Conservation (phyloP, 2,113 vertebrate genomes). For the Pristiophorus japonicus region DNA sequence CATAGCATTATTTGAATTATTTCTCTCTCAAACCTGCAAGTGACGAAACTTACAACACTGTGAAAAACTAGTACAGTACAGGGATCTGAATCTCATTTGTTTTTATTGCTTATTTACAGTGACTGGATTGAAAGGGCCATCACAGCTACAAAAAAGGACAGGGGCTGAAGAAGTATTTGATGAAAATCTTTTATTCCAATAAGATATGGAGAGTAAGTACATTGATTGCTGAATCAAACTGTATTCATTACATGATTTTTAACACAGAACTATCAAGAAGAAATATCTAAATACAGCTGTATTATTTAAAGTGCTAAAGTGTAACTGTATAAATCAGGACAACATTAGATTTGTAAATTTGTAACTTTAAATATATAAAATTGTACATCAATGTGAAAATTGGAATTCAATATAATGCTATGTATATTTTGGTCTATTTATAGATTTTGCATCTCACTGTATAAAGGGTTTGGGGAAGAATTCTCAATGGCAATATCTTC, state of each 20-base stretch:
- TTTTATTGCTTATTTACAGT: neutral
- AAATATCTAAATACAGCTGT: neutral
- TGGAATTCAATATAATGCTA: neutral
- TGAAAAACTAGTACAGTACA: neutral
- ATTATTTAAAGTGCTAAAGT: neutral
- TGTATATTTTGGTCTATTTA: neutral
- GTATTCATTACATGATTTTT: neutral
- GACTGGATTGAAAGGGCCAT: neutral
- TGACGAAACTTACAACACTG: neutral
- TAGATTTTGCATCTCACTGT: neutral
- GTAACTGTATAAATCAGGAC: neutral
- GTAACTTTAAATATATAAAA: neutral
- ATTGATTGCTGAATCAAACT: neutral
- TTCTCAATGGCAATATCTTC: no score
- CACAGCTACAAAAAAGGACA: neutral
- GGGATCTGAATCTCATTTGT: neutral
- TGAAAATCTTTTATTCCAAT: neutral
- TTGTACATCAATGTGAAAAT: neutral
- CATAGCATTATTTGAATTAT: neutral
- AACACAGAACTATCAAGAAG: neutral
- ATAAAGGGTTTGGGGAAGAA: neutral
- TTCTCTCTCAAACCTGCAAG: neutral
- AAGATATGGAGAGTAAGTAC: neutral
- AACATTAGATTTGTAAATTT: neutral
- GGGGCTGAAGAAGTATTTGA: neutral